A percentile compares a stretch with the other conserved stretches of the same genome.
Evolutionary conservation across 2,797 vertebrate genomes (phyloP).

Genomic region (Garrulus glandarius): DNA sequence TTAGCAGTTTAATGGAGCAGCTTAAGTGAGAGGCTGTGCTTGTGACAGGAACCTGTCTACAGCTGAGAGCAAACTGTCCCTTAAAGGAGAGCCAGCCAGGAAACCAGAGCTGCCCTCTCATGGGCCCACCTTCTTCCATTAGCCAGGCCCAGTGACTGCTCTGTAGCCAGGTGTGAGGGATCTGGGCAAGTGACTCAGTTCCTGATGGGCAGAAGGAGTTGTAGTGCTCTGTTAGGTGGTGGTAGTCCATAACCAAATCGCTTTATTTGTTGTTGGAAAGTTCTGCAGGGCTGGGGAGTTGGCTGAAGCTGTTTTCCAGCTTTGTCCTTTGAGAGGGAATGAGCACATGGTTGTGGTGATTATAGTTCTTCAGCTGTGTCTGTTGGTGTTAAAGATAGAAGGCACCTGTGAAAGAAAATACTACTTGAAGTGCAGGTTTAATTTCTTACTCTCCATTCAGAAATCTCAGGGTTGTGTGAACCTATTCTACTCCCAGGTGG

Average conservation of each 20-base stretch:
- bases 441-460: not conserved
- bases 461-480: not conserved
- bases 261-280: not conserved
- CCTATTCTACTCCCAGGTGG: not conserved
- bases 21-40: not conserved
- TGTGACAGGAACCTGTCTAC: not conserved
- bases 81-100: not conserved
- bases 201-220: not conserved
- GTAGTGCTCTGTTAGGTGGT: not conserved
- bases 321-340: rapidly evolving
- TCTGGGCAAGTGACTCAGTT: not conserved
- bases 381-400: not conserved
- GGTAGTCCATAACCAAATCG: not conserved
- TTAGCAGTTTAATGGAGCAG: not conserved
- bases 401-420: not conserved
- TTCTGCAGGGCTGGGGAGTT: not conserved
- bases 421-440: not conserved
- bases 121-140: not conserved
- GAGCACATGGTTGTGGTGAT: rapidly evolving
- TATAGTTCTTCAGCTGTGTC: not conserved
- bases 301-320: not conserved
- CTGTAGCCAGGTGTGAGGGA: not conserved
- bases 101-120: not conserved
- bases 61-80: not conserved
- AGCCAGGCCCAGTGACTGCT: not conserved